Base-by-base conservation (phyloP, 1,140 invertebrate genomes). In the Drosophila mauritiana region DNA sequence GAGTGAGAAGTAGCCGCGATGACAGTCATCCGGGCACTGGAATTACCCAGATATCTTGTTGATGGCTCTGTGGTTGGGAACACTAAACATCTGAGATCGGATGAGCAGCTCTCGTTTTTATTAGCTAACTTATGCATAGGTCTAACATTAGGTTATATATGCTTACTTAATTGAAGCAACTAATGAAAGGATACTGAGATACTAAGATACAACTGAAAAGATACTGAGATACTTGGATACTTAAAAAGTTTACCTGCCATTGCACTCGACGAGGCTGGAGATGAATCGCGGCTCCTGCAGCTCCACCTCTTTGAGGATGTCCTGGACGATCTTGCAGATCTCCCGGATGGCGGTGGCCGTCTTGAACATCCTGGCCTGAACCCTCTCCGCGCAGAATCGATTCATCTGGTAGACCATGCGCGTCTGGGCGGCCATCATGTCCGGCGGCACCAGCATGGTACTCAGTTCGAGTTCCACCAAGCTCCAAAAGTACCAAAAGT, bases 261-360 rank as follows among this genome's bases (percentile, higher is more conserved):
- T 95, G 90, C 95, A 95, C 80, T 95, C 95, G n/a, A 95, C 95
- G 13, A 95, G 88, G 27, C 95, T 97, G 45, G 97, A 98, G 64
- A 99, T 98, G 92, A 99, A 99, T 17, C 98, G 92, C 31, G 98
- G 98, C 93, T 99, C 98, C 93, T 99, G 98, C 8, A 98, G 95
- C 92, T 99, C 98, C 0, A 99, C 98, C 92, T 99, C 98, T 91
- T 98, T 98, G 40, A 99, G 94, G 0, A 99, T 97, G 92, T 99
- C 98, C 92, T 98, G 97, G 6, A 99, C 97, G 13, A 99, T 97
- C 91, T 98, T 96, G 92, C 97, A 98, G 54, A 99, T 95, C 91
- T 98, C 97, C 45, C 97, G 95, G 46, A 99, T 96, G 6, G 97
- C 97, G 90, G 98, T 98, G 56, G 95, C 95, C 58, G 98, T 96